A percentile compares a stretch with the other conserved stretches of the same genome.
Conservation (phyloP, 2,888 invertebrate genomes). For the Tetropium fuscum region DNA sequence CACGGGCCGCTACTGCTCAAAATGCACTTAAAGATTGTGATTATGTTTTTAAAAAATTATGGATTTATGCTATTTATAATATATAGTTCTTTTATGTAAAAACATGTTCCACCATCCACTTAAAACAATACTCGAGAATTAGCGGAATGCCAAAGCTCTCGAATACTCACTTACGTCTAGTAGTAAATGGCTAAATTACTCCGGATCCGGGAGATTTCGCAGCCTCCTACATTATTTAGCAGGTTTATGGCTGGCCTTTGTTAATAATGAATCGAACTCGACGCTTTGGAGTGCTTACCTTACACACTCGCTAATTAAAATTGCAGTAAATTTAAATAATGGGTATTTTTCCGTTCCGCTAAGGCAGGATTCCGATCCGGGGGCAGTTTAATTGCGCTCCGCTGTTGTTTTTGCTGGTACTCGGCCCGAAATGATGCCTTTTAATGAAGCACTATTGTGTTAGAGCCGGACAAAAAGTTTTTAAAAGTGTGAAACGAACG, state of each 20-base stretch:
- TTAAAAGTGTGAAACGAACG: too few species aligned
- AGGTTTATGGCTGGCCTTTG: slow-evolving; percentile 11
- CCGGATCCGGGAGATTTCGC: slow-evolving; percentile 1
- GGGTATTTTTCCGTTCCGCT: background rate
- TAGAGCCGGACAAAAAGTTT: background rate
- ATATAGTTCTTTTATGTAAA: too few species aligned
- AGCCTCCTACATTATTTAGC: slow-evolving; percentile 19
- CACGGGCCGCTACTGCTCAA: too few species aligned
- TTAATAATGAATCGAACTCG: slow-evolving; percentile 20
- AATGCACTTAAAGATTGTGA: too few species aligned
- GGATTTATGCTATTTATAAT: too few species aligned
- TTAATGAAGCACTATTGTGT: slow-evolving; percentile 7
- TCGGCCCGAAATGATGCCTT: background rate
- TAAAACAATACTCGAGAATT: too few species aligned
- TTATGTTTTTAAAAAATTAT: too few species aligned
- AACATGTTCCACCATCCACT: too few species aligned
- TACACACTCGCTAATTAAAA: slow-evolving; percentile 22
- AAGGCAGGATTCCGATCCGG: background rate
- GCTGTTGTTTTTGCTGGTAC: slow-evolving; percentile 10
- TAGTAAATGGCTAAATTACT: slow-evolving; percentile 15
- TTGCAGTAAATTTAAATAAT: slow-evolving; percentile 13
- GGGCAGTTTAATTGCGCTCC: slow-evolving; percentile 12
- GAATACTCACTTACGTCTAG: slow-evolving; percentile 3
- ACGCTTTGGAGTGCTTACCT: slow-evolving; percentile 15
- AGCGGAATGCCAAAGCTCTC: too few species aligned